Percentiles rank a stretch among this genome's conserved stretches.
These are phyloP conservation scores for Apamea epomidion DNA, from an alignment of 2,888 invertebrate species.

Conservation along the genomic window DNA sequence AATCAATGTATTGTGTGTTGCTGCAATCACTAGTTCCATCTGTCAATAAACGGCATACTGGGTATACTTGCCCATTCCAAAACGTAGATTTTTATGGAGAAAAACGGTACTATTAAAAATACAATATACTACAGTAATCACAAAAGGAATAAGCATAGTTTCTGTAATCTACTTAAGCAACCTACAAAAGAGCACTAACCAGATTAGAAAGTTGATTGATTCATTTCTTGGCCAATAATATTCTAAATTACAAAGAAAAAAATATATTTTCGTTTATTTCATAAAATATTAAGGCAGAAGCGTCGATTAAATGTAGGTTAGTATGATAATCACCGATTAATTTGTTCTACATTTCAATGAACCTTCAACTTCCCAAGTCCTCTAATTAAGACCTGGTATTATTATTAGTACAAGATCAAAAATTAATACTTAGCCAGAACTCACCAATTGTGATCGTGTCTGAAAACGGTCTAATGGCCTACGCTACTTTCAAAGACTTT, in stretches of 20 bases:
- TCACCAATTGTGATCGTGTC: constrained; percentile 25
- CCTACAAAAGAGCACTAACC: no score
- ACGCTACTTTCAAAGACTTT: constrained; percentile 36
- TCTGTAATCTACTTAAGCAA: no score
- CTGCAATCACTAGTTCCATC: no score
- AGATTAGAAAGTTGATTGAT: no score
- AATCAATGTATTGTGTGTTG: no score
- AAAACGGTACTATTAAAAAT: no score
- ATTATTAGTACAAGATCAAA: constrained; percentile 15
- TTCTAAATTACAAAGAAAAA: not conserved
- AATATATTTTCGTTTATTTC: no score
- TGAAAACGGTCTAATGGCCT: constrained; percentile 12
- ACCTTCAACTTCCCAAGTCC: not conserved
- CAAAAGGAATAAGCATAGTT: no score
- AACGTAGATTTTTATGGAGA: no score
- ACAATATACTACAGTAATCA: no score
- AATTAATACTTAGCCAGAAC: not conserved
- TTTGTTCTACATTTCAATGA: not conserved
- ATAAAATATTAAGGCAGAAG: not conserved
- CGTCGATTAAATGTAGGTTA: not conserved
- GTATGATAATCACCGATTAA: not conserved
- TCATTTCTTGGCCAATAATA: not conserved
- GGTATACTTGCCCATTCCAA: no score
- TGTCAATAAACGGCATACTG: no score
- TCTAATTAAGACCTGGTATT: constrained; percentile 4